Conservation (phyloP, 37 sponge, comb jelly and placozoan genomes). For the Chondrosia reniformis region DNA sequence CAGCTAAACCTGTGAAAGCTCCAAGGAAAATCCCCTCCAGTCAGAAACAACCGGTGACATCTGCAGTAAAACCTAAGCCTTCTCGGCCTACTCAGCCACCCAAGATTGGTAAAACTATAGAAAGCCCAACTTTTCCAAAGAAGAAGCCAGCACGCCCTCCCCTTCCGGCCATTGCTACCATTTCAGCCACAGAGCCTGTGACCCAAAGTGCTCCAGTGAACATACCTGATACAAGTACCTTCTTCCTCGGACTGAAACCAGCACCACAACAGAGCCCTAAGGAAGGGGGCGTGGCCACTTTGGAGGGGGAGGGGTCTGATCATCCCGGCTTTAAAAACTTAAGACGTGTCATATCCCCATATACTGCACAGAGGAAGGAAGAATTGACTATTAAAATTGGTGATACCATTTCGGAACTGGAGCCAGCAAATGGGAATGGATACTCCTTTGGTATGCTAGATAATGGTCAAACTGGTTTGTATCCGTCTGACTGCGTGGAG, state of each 20-base stretch:
- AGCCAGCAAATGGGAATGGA: conserved; percentile 19
- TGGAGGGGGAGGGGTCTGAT: background rate
- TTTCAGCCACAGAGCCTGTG: too few relatives aligned
- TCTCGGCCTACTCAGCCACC: background rate
- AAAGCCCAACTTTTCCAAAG: background rate
- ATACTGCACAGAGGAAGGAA: conserved; percentile 11
- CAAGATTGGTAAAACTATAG: background rate
- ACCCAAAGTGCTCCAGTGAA: too few relatives aligned
- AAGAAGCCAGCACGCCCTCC: background rate
- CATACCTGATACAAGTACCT: conserved; percentile 16
- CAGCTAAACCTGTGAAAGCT: background rate
- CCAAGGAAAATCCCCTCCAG: background rate
- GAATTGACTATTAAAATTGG: conserved; percentile 51
- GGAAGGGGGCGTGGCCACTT: background rate
- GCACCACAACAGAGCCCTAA: background rate
- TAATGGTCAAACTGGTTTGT: conserved; percentile 65
- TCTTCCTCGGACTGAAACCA: conserved; percentile 9
- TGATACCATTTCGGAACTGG: conserved; percentile 49
- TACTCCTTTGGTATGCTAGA: conserved; percentile 68
- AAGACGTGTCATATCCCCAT: conserved; percentile 37
- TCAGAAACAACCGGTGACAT: background rate
- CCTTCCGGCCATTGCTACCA: background rate
- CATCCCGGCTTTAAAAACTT: conserved; percentile 24
- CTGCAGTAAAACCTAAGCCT: background rate
- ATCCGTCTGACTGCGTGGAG: conserved; percentile 47